Conservation (phyloP, 2,113 vertebrate species). For the Piprites chloris region DNA sequence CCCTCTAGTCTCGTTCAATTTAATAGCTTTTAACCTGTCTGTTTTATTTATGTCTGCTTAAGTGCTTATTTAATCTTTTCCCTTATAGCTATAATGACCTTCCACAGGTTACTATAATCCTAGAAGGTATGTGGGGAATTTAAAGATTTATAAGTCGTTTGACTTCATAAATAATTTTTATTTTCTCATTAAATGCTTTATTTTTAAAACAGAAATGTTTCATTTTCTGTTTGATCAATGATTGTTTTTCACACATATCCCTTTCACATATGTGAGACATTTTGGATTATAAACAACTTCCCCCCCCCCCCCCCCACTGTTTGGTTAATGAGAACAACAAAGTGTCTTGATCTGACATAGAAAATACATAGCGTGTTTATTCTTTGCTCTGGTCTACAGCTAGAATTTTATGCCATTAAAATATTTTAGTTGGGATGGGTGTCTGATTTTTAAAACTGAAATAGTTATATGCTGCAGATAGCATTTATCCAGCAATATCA, state of each 20-base stretch:
- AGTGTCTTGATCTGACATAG: neutral
- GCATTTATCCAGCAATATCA: neutral
- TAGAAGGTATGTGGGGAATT: constrained; percentile 66
- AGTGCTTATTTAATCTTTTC: constrained; percentile 70
- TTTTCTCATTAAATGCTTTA: constrained; percentile 28
- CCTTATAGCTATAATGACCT: constrained; percentile 70
- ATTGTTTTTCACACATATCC: neutral
- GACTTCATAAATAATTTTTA: constrained; percentile 70
- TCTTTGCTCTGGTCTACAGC: neutral
- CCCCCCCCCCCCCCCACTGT: too few species aligned
- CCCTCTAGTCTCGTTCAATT: constrained; percentile 34
- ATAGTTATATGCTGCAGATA: neutral
- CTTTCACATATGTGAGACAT: neutral
- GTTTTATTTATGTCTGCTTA: constrained; percentile 69
- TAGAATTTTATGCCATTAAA: neutral
- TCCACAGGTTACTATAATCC: constrained; percentile 72
- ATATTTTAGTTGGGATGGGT: neutral
- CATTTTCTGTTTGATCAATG: neutral
- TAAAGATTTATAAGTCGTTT: constrained; percentile 69
- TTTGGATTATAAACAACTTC: neutral
- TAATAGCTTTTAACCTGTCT: constrained; percentile 69
- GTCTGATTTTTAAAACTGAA: neutral
- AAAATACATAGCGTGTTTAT: neutral
- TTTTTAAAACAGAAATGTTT: constrained; percentile 1
- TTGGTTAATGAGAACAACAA: neutral